Evolutionary conservation across 2,113 vertebrate genomes (phyloP).

Genomic region (Pantherophis guttatus): DNA sequence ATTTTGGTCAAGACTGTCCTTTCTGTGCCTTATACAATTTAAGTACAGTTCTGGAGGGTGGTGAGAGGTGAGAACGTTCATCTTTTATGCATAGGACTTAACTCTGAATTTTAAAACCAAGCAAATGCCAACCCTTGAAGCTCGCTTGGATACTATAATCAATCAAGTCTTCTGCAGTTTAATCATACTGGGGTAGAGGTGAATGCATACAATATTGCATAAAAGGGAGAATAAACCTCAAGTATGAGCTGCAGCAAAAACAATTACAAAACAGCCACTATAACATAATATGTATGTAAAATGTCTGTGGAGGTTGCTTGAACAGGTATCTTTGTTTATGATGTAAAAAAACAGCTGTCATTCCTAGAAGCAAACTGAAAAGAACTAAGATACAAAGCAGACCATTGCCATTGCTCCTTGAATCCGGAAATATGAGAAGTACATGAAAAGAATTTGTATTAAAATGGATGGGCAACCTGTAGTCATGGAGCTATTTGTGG

Average conservation of each 20-base stretch:
- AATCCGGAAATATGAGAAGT: background rate
- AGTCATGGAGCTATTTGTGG: background rate
- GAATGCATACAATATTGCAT: background rate
- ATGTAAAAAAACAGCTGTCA: background rate
- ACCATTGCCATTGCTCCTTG: background rate
- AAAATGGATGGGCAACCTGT: background rate
- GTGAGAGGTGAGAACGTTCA: slow-evolving; percentile 19
- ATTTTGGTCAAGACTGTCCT: slow-evolving; percentile 37
- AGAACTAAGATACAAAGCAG: background rate
- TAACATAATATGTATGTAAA: background rate
- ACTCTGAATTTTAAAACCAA: slow-evolving; percentile 34
- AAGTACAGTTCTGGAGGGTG: slow-evolving; percentile 26
- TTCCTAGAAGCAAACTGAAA: background rate
- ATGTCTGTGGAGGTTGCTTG: background rate
- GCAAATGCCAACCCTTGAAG: slow-evolving; percentile 37
- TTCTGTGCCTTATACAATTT: slow-evolving; percentile 46
- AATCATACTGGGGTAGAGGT: slow-evolving; percentile 9
- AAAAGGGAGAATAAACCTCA: background rate
- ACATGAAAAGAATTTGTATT: background rate
- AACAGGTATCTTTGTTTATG: slow-evolving; percentile 9
- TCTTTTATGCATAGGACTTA: slow-evolving; percentile 31
- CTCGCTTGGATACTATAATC: slow-evolving; percentile 10
- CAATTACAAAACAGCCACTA: background rate
- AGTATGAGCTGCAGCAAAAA: background rate
- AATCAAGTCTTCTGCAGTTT: slow-evolving; percentile 12